Conservation (phyloP, 1,140 invertebrate species). For the Euglossa dilemma region DNA sequence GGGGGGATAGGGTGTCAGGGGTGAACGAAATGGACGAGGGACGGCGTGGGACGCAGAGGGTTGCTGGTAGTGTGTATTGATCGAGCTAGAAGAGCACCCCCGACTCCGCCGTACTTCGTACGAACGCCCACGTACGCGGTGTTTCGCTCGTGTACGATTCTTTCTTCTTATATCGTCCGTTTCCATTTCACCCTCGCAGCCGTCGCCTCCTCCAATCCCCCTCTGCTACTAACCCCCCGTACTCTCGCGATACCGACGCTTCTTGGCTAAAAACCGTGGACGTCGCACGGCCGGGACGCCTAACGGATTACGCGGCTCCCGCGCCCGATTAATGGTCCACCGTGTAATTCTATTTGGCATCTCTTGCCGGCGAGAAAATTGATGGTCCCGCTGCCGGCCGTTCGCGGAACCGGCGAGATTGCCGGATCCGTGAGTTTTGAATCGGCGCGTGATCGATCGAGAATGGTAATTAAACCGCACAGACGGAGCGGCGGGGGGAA, state of each 20-base stretch:
- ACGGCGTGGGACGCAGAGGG: conserved; percentile 56
- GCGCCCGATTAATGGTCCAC: conserved; percentile 5
- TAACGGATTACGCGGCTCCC: conserved; percentile 7
- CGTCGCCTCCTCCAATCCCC: background rate
- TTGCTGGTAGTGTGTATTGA: conserved; percentile 76
- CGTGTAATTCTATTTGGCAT: conserved; percentile 29
- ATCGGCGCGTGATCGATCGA: conserved; percentile 1
- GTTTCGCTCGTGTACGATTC: conserved; percentile 58
- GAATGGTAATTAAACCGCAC: conserved; percentile 14
- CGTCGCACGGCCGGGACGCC: background rate
- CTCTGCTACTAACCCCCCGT: background rate
- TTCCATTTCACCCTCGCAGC: conserved; percentile 12
- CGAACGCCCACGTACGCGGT: conserved; percentile 64
- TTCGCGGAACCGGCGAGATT: background rate
- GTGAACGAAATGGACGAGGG: conserved; percentile 61
- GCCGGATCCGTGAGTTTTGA: background rate
- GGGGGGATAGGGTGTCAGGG: conserved; percentile 50
- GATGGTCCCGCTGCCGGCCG: background rate
- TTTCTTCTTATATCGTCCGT: conserved; percentile 58
- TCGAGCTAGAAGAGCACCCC: conserved; percentile 67
- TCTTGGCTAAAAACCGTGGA: conserved; percentile 47
- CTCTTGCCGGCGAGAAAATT: conserved; percentile 5
- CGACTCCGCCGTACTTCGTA: conserved; percentile 55
- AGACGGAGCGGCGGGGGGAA: background rate
- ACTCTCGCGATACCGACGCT: background rate